These are phyloP conservation scores for Drosophila kanapiae DNA, from an alignment of 1,140 invertebrate genomes.

Conservation along the genomic window DNA sequence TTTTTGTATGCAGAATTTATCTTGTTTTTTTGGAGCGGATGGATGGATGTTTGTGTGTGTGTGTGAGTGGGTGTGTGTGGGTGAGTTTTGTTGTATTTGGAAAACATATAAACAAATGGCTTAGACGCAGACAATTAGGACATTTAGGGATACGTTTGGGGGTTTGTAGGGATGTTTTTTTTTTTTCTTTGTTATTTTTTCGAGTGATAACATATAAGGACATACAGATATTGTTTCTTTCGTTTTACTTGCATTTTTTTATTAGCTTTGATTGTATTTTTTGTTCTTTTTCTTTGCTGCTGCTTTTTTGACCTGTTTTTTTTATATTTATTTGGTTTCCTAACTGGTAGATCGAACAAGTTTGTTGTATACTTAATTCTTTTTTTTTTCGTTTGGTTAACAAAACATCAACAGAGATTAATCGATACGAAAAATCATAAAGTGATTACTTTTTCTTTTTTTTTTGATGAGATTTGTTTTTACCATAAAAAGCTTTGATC, in stretches of 20 bases:
- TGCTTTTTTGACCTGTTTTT: conserved; percentile 33
- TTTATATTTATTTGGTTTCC: conserved; percentile 41
- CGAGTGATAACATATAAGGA: conserved; percentile 77
- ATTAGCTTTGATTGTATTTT: conserved; percentile 57
- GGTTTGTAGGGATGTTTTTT: conserved; percentile 51
- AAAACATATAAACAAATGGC: conserved; percentile 86
- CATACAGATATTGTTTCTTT: conserved; percentile 67
- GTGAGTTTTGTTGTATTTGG: conserved; percentile 74
- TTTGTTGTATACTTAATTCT: conserved; percentile 42
- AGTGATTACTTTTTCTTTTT: conserved; percentile 40
- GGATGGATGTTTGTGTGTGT: conserved; percentile 53
- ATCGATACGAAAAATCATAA: conserved; percentile 37
- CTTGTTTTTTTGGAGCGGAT: conserved; percentile 47
- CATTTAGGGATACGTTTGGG: conserved; percentile 83
- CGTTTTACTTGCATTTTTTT: conserved; percentile 61
- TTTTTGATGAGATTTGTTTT: conserved; percentile 62
- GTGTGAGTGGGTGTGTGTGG: conserved; percentile 45
- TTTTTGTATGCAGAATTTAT: conserved; percentile 48
- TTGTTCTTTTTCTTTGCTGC: conserved; percentile 21
- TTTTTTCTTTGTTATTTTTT: conserved; percentile 48
- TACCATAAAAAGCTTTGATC: conserved; percentile 77
- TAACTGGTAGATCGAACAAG: conserved; percentile 39
- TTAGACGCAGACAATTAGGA: conserved; percentile 88
- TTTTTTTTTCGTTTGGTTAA: conserved; percentile 33
- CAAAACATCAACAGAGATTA: conserved; percentile 37